Evolutionary conservation across 2,888 invertebrate species (phyloP).

Genomic region (Craniophora ligustri): DNA sequence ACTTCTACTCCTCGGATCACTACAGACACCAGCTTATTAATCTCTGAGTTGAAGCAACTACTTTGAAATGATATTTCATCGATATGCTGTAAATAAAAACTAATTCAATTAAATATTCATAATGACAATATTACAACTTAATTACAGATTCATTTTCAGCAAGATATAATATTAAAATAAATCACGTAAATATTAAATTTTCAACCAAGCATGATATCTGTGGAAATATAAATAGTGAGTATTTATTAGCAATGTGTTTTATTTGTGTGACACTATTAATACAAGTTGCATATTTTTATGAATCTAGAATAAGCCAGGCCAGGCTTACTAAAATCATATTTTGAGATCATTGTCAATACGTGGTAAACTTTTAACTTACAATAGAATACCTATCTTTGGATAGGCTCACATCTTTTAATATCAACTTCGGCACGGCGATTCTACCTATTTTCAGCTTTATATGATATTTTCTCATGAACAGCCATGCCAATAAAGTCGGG

Average conservation of each 20-base stretch:
- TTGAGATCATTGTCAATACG: too few relatives aligned
- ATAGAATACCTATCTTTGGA: slow-evolving; percentile 93
- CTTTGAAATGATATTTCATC: slow-evolving; percentile 95
- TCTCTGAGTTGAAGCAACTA: slow-evolving; percentile 96
- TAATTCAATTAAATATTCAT: background rate
- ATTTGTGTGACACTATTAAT: too few relatives aligned
- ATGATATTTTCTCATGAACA: slow-evolving; percentile 93
- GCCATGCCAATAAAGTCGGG: slow-evolving; percentile 93
- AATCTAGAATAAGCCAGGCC: too few relatives aligned
- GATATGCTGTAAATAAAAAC: slow-evolving; percentile 90
- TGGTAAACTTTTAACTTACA: slow-evolving; percentile 86
- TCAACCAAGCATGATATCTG: background rate
- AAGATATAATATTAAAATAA: background rate
- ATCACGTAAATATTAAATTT: background rate
- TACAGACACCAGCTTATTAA: slow-evolving; percentile 94
- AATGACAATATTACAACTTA: background rate
- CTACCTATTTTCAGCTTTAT: slow-evolving; percentile 94
- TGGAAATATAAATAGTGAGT: background rate
- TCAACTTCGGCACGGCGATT: slow-evolving; percentile 94
- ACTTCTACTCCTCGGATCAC: slow-evolving; percentile 94
- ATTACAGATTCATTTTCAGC: background rate
- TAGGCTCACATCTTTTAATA: slow-evolving; percentile 93
- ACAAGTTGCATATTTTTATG: too few relatives aligned
- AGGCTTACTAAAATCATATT: too few relatives aligned
- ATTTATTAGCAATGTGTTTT: too few relatives aligned